Base-by-base conservation (phyloP, 1,140 invertebrate species). In the Halyomorpha halys region DNA sequence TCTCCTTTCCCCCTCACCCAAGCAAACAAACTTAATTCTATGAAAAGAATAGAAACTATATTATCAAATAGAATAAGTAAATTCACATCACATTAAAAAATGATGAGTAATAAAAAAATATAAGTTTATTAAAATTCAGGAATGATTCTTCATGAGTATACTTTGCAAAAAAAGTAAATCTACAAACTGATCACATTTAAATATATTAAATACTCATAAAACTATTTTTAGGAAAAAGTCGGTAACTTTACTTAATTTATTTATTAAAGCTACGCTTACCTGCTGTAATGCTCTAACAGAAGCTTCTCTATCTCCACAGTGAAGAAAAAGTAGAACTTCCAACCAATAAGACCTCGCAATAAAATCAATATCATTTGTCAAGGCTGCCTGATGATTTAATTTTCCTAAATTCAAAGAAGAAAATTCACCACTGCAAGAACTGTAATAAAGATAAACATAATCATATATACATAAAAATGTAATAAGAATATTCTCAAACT, bases 401-500 rank as follows among this genome's bases (percentile, higher is more conserved):
- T 65, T 60, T 16, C 70, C 70, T 2, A 72, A 62, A 34, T 65
- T 65, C 9, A 72, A 59, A 27, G 68, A 66, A 21, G 59, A 66
- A 61, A 70, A 70, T n/a, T 71, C 64, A 21, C 70, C 70, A 15
- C 69, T 69, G 39, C 69, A 63, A 44, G 60, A 61, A 25, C 65
- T 70, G 54, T 6, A 65, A 65, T 59, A 13, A 65, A 65, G 51
- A 62, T 61, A 47, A 54, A 59, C 19, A 47, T n/a, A 65, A 27
- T 45, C 21, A 60, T 13, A 39, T 15, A 3, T 39, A 18, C 3
- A 30, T 30, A 54, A 19, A 49, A 56, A 21, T 16, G 59, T 44
- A 59, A 14, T 21, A 63, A 39, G 1, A 39, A 39, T 39, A 11
- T 6, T 39, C 34, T 39, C 11, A 39, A 39, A 39, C 11, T 11